Base-by-base conservation (phyloP, 2,113 vertebrate genomes). In the Alaudala cheleensis region DNA sequence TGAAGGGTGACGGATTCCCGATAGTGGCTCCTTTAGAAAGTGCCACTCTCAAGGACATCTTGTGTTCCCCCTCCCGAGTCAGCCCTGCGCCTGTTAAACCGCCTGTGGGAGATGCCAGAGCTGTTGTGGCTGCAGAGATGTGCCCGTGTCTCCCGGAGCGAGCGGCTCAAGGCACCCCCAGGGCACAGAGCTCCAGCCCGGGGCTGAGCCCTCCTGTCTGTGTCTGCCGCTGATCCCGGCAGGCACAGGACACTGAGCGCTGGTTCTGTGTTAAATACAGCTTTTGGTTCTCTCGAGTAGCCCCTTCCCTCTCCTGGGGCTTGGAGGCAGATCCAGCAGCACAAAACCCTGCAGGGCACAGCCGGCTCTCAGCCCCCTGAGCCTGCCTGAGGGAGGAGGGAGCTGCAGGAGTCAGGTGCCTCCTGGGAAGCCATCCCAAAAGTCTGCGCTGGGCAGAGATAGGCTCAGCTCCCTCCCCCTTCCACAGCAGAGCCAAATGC, bases 171-270 rank as follows among this genome's bases (percentile, higher is more conserved):
- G 77, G 2, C 2, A 4, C 4, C 64, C 78, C 6, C 73, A 25
- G 70, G 61, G 10, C 70, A 37, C 42, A 11, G 47, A 37, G 66
- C 79, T 72, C 57, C 70, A 26, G 65, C 56, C 11, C 50, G 11
- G 58, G 60, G 33, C 51, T 88, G 15, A 93, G 70, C 74, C 53
- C 45, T 53, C 53, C 74, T 16, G 2, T 10, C 19, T 4, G 22
- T 39, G 40, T 19, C 69, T 79, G 24, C 88, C 61, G 82, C 66
- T 33, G 66, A 37, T 10, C 39, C 31, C 31, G 1, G 37, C 33
- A 8, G 0, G 65, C 70, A 56, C 47, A 44, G 8, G 22, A 4
- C 73, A 11, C 0, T 2, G 40, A 62, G 62, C 49, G 7, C 37
- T 12, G 17, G 8, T 6, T 19, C 34, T 17, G 33, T 9, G 29